Evolutionary conservation across 1,140 invertebrate species (phyloP).

Genomic region (Heliconius congener): DNA sequence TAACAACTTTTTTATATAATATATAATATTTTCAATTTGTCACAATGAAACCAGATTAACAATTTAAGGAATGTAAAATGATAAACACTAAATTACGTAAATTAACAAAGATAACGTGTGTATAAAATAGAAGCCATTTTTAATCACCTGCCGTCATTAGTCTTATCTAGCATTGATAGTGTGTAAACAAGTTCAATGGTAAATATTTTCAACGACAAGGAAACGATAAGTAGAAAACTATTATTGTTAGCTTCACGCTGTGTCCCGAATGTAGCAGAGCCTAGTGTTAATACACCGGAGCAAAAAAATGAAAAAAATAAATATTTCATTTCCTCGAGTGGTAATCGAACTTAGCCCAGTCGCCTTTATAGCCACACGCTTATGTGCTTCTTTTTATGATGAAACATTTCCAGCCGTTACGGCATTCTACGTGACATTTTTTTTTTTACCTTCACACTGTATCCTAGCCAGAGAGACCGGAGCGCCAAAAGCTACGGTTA

Average conservation of each 20-base stretch:
- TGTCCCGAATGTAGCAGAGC: too few species aligned
- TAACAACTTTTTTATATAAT: background rate
- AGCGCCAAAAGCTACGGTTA: too few species aligned
- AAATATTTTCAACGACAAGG: constrained; percentile 1
- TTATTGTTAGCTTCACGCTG: background rate
- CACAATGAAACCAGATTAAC: background rate
- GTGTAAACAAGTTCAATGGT: constrained; percentile 35
- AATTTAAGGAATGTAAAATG: background rate
- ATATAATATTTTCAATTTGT: background rate
- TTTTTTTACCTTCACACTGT: too few species aligned
- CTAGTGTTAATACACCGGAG: too few species aligned
- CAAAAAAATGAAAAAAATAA: too few species aligned
- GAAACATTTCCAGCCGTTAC: too few species aligned
- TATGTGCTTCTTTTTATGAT: too few species aligned
- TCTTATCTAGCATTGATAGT: constrained; percentile 24
- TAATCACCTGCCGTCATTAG: constrained; percentile 27
- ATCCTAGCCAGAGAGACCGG: too few species aligned
- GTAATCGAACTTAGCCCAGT: too few species aligned
- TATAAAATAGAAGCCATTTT: constrained; percentile 11
- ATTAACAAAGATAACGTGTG: background rate
- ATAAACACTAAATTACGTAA: constrained; percentile 4
- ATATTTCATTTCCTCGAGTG: too few species aligned
- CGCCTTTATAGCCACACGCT: too few species aligned
- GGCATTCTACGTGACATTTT: too few species aligned
- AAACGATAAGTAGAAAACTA: background rate